Base-by-base conservation (phyloP, 2,113 vertebrate species). In the Galeopterus variegatus region DNA sequence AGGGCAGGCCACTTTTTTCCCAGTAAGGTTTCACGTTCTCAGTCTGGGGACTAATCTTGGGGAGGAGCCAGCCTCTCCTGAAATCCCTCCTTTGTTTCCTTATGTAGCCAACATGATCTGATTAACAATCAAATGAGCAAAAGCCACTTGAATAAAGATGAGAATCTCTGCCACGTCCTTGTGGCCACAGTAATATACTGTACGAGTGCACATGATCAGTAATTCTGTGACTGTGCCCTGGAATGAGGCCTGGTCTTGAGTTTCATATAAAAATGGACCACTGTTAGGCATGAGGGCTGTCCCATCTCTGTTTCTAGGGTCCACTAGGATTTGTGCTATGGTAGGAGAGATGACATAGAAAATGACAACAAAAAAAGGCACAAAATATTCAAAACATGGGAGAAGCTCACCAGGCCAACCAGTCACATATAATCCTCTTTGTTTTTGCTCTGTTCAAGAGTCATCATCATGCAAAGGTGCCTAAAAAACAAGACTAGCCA, bases 101-200 rank as follows among this genome's bases (percentile, higher is more conserved):
- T 97, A 94, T 97, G 96, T 50, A 97, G 91, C 98, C 97, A 81
- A 96, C 83, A 90, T 91, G 95, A 98, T 98, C 98, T 98, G 98
- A 98, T 99, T 99, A 98, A 97, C 98, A 98, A 99, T 98, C 98
- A 98, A 98, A 97, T 84, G 54, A 98, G 96, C 98, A 98, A 95
- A 99, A 94, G 98, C 98, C 98, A 99, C 99, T 98, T 98, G 98
- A 98, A 98, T 98, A 98, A 98, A 95, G 95, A 98, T 88, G 97
- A 98, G 98, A 96, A 98, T 97, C 98, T 98, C 81, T 92, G 97
- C 98, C 99, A 99, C 99, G 98, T 99, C 99, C 99, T 99, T 99
- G 99, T 99, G 99, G 99, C 98, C 98, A 99, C 99, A 99, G 99
- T 99, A 99, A 99, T 99, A 99, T 99, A 99, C 99, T 99, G 99